Conservation (phyloP, 2,797 vertebrate genomes). For the Cebuella pygmaea region DNA sequence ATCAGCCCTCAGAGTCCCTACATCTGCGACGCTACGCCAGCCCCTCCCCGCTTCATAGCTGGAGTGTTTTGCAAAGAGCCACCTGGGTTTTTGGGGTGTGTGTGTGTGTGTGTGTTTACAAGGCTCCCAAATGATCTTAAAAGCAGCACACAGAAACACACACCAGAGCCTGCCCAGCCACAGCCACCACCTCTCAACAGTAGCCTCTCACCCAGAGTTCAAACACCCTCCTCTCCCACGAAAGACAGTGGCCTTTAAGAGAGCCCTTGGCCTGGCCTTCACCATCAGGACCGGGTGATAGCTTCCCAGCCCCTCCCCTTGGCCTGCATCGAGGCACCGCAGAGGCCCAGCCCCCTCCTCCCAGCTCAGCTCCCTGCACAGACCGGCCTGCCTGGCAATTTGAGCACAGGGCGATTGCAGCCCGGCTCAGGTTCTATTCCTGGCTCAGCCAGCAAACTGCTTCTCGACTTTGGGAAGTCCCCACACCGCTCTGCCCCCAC, state of each 20-base stretch:
- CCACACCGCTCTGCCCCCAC: not conserved
- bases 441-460: conserved; percentile 45
- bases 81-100: not conserved
- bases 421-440: conserved; percentile 62
- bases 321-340: not conserved
- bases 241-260: not conserved
- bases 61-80: not conserved
- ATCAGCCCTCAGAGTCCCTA: not conserved
- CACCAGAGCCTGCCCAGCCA: not conserved
- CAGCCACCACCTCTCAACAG: not conserved
- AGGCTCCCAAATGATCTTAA: not conserved
- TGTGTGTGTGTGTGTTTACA: not conserved
- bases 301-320: not conserved
- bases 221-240: not conserved
- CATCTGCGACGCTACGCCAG: accelerated
- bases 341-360: too few relatives aligned
- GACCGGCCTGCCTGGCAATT: conserved; percentile 29
- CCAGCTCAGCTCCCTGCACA: not conserved
- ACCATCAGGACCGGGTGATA: not conserved
- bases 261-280: not conserved
- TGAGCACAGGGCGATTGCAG: not conserved
- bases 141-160: not conserved
- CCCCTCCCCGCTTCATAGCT: not conserved
- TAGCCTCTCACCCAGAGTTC: not conserved
- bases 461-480: conserved; percentile 66